Conservation (phyloP, 2,888 invertebrate species). For the Seira ritae region DNA sequence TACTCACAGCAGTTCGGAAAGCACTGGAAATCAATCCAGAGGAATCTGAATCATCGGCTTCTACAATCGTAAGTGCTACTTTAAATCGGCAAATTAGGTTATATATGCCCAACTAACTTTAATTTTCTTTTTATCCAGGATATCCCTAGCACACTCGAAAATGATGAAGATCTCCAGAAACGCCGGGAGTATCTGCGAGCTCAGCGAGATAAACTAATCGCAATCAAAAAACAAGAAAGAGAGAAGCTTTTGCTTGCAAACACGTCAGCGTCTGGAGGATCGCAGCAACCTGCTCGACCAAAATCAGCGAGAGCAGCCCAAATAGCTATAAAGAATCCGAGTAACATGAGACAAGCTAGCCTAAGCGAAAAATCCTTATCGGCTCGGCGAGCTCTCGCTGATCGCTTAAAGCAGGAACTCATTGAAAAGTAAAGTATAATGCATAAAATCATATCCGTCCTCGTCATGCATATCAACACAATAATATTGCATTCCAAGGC, state of each 20-base stretch:
- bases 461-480: background rate
- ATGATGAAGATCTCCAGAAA: conserved; percentile 81
- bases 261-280: conserved; percentile 77
- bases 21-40: conserved; percentile 64
- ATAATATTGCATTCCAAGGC: background rate
- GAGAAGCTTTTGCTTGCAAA: conserved; percentile 84
- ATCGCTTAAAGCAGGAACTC: conserved; percentile 90
- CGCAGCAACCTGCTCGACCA: conserved; percentile 78
- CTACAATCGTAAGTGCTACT: conserved; percentile 41
- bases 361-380: conserved; percentile 81
- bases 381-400: conserved; percentile 88
- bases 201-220: conserved; percentile 93
- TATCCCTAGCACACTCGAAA: conserved; percentile 51
- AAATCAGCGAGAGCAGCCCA: conserved; percentile 86
- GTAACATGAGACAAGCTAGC: conserved; percentile 46
- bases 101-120: background rate
- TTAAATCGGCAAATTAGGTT: background rate
- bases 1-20: conserved; percentile 68
- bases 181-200: conserved; percentile 91
- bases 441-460: too few species aligned
- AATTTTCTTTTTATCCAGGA: conserved; percentile 31
- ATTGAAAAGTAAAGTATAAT: conserved; percentile 78
- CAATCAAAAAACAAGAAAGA: conserved; percentile 91
- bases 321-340: conserved; percentile 80
- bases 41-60: conserved; percentile 28